Evolutionary conservation across 2,888 invertebrate species (phyloP).

Genomic region (Brachyopa scutellaris): DNA sequence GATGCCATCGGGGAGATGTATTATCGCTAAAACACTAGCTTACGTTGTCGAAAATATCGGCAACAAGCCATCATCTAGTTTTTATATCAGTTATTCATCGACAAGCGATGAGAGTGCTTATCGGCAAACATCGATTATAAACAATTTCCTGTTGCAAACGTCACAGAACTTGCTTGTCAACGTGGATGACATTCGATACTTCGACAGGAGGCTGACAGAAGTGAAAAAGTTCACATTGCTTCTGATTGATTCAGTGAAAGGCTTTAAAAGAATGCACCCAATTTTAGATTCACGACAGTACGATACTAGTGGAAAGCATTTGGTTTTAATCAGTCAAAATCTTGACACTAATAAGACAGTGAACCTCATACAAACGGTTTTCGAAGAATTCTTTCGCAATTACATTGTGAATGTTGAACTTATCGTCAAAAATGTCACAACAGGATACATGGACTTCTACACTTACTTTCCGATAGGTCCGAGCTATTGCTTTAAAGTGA

Average conservation of each 20-base stretch:
- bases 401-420: conserved; percentile 41
- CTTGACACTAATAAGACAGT: neutral
- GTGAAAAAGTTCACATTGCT: conserved; percentile 30
- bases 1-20: neutral
- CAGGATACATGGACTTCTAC: conserved; percentile 29
- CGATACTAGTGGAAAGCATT: conserved; percentile 42
- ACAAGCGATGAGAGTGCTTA: conserved; percentile 1
- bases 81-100: conserved; percentile 40
- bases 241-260: conserved; percentile 26
- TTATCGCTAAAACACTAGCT: conserved; percentile 1
- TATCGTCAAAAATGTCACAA: conserved; percentile 22
- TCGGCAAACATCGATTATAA: conserved; percentile 32
- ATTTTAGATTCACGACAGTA: conserved; percentile 13
- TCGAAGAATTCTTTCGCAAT: conserved; percentile 25
- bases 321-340: conserved; percentile 21
- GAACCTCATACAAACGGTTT: conserved; percentile 10
- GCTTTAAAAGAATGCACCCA: conserved; percentile 1
- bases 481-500: conserved; percentile 42
- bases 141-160: conserved; percentile 20
- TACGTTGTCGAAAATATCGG: conserved; percentile 20
- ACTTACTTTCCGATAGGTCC: conserved; percentile 36
- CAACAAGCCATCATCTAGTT: neutral
- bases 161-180: neutral
- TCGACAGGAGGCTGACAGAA: neutral
- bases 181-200: conserved; percentile 21